Base-by-base conservation (phyloP, 2,113 vertebrate species). In the Nanorana parkeri region DNA sequence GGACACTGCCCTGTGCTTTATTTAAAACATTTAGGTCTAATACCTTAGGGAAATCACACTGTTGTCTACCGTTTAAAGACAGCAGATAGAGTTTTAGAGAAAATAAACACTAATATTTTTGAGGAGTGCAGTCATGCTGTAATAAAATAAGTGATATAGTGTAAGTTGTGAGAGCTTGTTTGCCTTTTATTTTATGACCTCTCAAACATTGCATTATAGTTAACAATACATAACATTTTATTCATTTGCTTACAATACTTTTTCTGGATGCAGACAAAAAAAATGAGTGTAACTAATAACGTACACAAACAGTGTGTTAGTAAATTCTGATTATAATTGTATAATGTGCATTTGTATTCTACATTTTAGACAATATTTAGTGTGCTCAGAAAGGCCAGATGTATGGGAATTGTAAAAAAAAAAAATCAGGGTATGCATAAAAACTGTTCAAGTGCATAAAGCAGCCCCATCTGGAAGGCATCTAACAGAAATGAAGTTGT, bases 401-500 rank as follows among this genome's bases (percentile, higher is more conserved):
- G 95, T 95, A 95, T 95, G 93, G 94, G 93, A 94, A 96, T 95
- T 95, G 92, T 93, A 93, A 93, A 80, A 80, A 80, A n/a, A 80
- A 61, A 95, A 94, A 93, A 94, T 93, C 93, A 92, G 94, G 93
- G 94, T 95, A 95, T 94, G 94, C 95, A 97, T 97, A 96, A 98
- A 95, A 99, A 96, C 94, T 94, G 96, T 95, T 98, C 93, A 94
- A 97, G 95, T 98, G 97, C 96, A 94, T 95, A 96, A 95, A 97
- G 96, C 95, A 95, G 95, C 94, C 96, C 96, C 96, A 98, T 98
- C 97, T 98, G 97, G 96, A 98, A 97, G 96, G 96, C 96, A 96
- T 97, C 96, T 95, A 96, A 94, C 95, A 96, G 95, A 96, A 98
- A 99, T 99, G 97, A 99, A 99, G 97, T 97, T 97, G 96, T 98